Base-by-base conservation (phyloP, 1,140 invertebrate species). In the Uloborus diversus region DNA sequence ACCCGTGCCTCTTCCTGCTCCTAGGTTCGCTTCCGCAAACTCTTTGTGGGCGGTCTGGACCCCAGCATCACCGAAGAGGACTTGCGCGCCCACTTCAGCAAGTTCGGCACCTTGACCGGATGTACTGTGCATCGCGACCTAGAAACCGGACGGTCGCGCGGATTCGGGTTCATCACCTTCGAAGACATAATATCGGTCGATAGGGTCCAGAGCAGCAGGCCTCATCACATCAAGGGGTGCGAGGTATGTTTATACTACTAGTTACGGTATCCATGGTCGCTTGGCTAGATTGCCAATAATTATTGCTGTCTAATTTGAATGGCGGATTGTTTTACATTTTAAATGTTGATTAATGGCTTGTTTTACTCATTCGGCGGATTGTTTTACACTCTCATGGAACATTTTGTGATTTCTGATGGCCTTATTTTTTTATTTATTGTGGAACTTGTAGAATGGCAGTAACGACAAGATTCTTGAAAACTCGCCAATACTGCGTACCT, bases 151-250 rank as follows among this genome's bases (percentile, higher is more conserved):
- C 69, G 65, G 32, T 82, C 83, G 4, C 25, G 83, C 3, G 83
- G 83, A 25, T 83, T 83, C 33, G 83, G 83, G 20, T 83, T 83
- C 49, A 64, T 83, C 33, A 84, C 83, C 13, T 83, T 83, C 37
- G 42, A 80, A 23, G 76, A 82, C 9, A 14, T 78, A 9, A 11
- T 37, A 4, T 47, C 81, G 9, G 81, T 83, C 7, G 81, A 80
- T 23, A 53, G 11, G 1, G 83, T 82, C 2, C 80, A 83, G 20
- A 47, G 25, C 5, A 62, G 56, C 13, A 32, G 68, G 28, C 73
- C 80, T 0, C 82, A 81, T 23, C 20, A 11, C 11, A 68, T 81
- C 17, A 23, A 61, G 7, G 33, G 28, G 11, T 68, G 65, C 20
- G 66, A 79, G 33, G 80, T 80, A 68, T 42, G 35, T 28, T 23